These are phyloP conservation scores for Eurois occulta DNA, from an alignment of 2,888 invertebrate genomes.

Conservation along the genomic window DNA sequence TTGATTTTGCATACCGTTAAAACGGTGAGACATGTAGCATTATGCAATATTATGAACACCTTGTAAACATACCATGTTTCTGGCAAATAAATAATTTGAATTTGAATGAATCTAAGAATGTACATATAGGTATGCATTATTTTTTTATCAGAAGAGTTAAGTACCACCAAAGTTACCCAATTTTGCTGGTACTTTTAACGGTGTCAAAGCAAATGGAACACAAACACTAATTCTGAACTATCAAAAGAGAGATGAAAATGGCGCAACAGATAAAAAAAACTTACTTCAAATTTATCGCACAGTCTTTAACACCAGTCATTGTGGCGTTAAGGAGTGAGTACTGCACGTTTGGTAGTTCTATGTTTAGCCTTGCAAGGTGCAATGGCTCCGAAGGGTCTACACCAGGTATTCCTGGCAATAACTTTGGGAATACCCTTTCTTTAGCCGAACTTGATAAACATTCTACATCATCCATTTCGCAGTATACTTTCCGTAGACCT, in stretches of 20 bases:
- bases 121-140: too few species aligned
- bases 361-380: constrained; percentile 8
- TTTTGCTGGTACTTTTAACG: background rate
- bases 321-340: constrained; percentile 29
- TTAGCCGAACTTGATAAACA: constrained; percentile 33
- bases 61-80: too few species aligned
- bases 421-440: constrained; percentile 31
- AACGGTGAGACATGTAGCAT: too few species aligned
- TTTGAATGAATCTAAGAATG: too few species aligned
- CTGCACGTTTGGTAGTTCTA: constrained; percentile 32
- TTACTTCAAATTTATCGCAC: constrained; percentile 22
- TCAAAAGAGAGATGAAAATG: background rate
- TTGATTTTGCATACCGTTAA: too few species aligned
- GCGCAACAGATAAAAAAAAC: background rate
- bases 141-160: background rate
- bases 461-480: constrained; percentile 19
- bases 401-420: constrained; percentile 35
- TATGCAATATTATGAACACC: too few species aligned
- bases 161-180: too few species aligned
- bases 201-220: background rate
- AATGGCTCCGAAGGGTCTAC: constrained; percentile 42
- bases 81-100: too few species aligned
- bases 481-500: constrained; percentile 49
- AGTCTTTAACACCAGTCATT: constrained; percentile 41
- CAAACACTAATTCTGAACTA: background rate